Conservation (phyloP, 2,113 vertebrate species). For the Ploceus nigricollis region DNA sequence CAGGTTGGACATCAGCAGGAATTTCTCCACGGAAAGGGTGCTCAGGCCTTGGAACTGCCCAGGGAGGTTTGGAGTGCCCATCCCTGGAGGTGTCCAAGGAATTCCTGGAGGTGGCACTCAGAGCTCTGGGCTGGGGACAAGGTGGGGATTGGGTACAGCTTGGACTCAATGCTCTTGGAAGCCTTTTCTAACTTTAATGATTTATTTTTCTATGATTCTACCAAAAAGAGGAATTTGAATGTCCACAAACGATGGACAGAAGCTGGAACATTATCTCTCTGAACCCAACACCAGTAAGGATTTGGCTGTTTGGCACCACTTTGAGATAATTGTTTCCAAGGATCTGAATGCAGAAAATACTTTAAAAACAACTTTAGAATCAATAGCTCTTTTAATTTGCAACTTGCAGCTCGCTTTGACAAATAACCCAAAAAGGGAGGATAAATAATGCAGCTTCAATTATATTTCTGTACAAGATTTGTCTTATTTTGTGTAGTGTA, state of each 20-base stretch:
- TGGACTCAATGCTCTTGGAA: accelerated
- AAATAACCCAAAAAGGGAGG: constrained; percentile 16
- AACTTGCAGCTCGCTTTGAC: constrained; percentile 33
- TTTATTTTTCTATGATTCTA: not conserved
- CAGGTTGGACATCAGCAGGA: accelerated
- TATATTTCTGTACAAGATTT: constrained; percentile 66
- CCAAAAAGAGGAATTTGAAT: not conserved
- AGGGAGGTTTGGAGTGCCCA: not conserved
- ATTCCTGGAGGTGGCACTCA: accelerated
- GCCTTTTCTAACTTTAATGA: not conserved
- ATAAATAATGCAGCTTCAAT: constrained; percentile 60
- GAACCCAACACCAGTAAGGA: not conserved
- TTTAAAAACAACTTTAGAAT: constrained; percentile 58
- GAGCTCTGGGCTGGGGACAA: not conserved
- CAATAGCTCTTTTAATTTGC: constrained; percentile 65
- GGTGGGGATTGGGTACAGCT: accelerated
- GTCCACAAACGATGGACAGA: not conserved
- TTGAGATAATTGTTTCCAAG: constrained; percentile 46
- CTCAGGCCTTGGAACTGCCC: accelerated
- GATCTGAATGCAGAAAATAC: constrained; percentile 15
- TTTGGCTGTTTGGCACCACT: not conserved
- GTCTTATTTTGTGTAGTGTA: constrained; percentile 58
- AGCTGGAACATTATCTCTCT: not conserved
- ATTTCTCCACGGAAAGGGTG: accelerated
- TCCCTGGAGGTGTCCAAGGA: not conserved